Evolutionary conservation across 2,797 vertebrate species (phyloP), one percentile per base, ranked within the genome.

Genomic region (Rachycentron canadum): DNA sequence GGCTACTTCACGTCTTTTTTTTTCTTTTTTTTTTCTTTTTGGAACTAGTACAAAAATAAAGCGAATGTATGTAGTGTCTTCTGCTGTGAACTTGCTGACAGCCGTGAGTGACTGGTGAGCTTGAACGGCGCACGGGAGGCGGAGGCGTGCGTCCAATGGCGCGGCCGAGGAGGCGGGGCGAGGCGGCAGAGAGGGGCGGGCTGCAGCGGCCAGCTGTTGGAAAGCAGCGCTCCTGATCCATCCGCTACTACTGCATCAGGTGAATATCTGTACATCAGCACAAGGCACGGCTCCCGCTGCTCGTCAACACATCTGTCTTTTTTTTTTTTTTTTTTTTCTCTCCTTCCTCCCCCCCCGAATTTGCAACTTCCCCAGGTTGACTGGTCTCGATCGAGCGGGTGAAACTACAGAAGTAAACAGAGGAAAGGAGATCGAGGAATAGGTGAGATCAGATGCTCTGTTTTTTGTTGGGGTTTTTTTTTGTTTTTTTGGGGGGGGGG

Each of bases 121-220:
- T 26, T 30, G 62, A 64, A 45, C 10, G 72, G 69, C 69, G 77
- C 68, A 23, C 25, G 57, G 85, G 81, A 84, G 90, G 88, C 50
- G 87, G 70, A 59, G 78, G 78, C 76, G 75, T 26, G 78, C 13
- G 75, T 80, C 95, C 93, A 95, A 94, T 94, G 68, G 85, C 70
- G 6, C 36, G 6, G 72, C 47, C 1, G 73, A 49, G 84, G 81
- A 88, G 94, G 90, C 86, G 91, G 85, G 62, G 69, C 79, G 69
- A 63, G 88, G 63, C 53, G 83, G 62, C 21, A 49, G 41, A 23
- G 66, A 36, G 75, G 73, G 84, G 87, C 73, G 83, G 84, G 81
- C 79, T 55, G 76, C 68, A 66, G 88, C 91, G 78, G 89, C 93
- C 92, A 94, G 92, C 92, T 91, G 93, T 89, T 91, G 84, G 89